Conservation (phyloP, 2,113 vertebrate species). For the Merops nubicus region DNA sequence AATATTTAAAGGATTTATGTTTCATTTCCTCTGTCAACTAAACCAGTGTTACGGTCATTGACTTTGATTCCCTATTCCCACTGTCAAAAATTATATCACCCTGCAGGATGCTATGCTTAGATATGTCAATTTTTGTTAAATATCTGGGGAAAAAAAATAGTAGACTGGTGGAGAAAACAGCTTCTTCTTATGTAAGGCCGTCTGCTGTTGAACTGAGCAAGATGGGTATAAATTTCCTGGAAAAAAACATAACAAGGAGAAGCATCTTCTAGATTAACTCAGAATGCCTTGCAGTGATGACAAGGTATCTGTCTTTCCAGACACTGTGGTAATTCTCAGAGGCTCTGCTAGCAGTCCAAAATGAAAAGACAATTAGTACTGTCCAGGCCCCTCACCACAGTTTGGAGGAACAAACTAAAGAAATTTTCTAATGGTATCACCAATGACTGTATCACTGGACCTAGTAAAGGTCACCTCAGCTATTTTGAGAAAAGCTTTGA, state of each 20-base stretch:
- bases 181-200: neutral
- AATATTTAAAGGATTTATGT: neutral
- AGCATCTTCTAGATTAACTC: neutral
- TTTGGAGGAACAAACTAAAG: neutral
- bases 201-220: neutral
- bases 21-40: neutral
- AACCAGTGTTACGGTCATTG: neutral
- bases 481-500: neutral
- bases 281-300: neutral
- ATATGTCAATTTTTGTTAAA: neutral
- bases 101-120: neutral
- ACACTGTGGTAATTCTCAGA: neutral
- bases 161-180: neutral
- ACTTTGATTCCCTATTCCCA: neutral
- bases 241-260: neutral
- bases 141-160: neutral
- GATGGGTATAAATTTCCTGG: neutral
- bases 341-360: neutral
- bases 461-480: neutral
- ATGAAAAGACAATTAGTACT: neutral
- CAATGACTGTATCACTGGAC: neutral
- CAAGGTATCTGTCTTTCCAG: neutral
- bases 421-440: neutral
- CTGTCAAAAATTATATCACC: neutral
- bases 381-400: neutral